Base-by-base conservation (phyloP, 2,113 vertebrate species). In the Clupea harengus region DNA sequence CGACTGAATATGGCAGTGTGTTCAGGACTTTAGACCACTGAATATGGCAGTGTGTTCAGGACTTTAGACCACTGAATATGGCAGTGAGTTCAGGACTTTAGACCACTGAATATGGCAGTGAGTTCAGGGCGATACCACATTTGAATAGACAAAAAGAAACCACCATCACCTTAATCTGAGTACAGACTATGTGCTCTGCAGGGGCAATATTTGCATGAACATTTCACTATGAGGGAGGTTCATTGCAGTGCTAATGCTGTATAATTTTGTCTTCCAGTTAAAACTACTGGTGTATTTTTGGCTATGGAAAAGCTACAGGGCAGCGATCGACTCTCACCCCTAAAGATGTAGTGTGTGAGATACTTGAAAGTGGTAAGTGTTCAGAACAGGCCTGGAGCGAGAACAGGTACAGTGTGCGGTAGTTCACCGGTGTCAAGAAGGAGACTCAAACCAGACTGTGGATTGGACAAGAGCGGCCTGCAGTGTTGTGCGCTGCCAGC, bases 251-350 rank as follows among this genome's bases (percentile, higher is more conserved):
- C 11, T 78, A 32, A 78, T 39, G 13, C 32, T 4, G 72, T 78
- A 28, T 39, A 39, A 78, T 15, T 78, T 78, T 78, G 32, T 39
- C 72, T 72, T 28, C 25, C 64, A 72, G n/a, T 32, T 72, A 28
- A 72, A 28, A 15, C 25, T 78, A 78, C 32, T 78, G 32, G 28
- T 39, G 32, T 39, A 78, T 78, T 78, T 78, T 39, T 78, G 72
- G 72, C 11, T 39, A 39, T 78, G 32, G 32, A 32, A 78, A 78
- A 78, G 72, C 72, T 78, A 78, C 72, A 78, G 72, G 72, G 72
- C 72, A 17, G 32, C 72, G 72, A 13, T 78, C 50, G 47, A 87
- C 89, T 91, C 91, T 89, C 87, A 91, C 91, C 90, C 87, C 39
- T 89, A 86, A 89, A 88, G 88, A 88, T 87, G 91, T 15, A 78